phyloP scores from a whole-genome alignment of 2,888 invertebrate species.

The Eulithis testata region DNA sequence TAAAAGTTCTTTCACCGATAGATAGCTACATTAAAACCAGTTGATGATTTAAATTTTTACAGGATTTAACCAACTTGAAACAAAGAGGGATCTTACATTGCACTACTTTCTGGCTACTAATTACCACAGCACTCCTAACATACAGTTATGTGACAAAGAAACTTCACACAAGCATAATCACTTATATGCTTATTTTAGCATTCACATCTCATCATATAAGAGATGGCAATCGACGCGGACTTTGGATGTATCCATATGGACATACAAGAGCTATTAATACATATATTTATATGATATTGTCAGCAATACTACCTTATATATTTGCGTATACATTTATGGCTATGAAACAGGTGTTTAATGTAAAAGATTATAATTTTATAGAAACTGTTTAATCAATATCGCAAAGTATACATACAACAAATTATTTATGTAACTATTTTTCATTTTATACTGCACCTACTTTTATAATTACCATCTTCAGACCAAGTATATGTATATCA shows the following conservation, averaged over 20 bases:
- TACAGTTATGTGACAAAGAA: constrained; percentile 61
- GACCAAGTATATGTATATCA: too few species aligned
- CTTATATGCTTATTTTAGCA: constrained; percentile 66
- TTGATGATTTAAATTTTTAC: constrained; percentile 43
- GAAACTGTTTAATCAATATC: constrained; percentile 83
- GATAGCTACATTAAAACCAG: background rate
- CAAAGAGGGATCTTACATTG: constrained; percentile 72
- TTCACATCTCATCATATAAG: constrained; percentile 69
- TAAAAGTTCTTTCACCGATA: too few species aligned
- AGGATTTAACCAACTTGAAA: constrained; percentile 64
- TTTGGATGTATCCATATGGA: constrained; percentile 72
- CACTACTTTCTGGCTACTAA: constrained; percentile 62
- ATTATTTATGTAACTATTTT: too few species aligned
- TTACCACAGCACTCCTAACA: constrained; percentile 49
- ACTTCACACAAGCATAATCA: constrained; percentile 56
- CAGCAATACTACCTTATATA: constrained; percentile 58
- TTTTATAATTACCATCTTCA: too few species aligned
- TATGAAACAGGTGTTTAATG: constrained; percentile 47
- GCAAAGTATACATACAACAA: constrained; percentile 5
- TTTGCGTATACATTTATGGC: constrained; percentile 52
- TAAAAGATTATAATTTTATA: constrained; percentile 16
- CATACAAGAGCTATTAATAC: constrained; percentile 60
- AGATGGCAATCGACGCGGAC: constrained; percentile 67
- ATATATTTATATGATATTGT: constrained; percentile 56
- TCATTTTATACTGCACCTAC: too few species aligned